phyloP scores from a whole-genome alignment of 1,140 invertebrate genomes.

The Dufourea novaeangliae region DNA sequence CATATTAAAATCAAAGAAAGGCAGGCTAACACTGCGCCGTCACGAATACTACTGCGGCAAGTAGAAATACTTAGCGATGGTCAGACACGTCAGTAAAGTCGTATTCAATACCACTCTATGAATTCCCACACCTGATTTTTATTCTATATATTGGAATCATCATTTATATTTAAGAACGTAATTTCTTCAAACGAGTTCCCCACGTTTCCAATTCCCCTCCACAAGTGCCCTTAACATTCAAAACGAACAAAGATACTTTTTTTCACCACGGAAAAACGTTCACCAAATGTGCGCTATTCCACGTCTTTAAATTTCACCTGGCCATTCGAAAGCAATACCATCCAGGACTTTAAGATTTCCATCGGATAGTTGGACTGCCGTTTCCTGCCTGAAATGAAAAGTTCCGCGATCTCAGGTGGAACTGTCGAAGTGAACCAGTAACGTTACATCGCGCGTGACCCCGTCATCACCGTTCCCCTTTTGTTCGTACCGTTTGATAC shows the following conservation, averaged over 20 bases:
- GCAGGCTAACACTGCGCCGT: no score
- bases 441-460: not conserved
- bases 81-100: no score
- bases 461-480: not conserved
- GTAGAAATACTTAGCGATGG: no score
- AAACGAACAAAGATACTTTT: not conserved
- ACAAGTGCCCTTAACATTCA: not conserved
- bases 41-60: no score
- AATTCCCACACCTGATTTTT: no score
- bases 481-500: not conserved
- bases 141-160: no score
- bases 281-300: not conserved
- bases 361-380: not conserved
- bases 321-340: conserved; percentile 10
- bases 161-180: no score
- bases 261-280: not conserved
- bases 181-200: no score
- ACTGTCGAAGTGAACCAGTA: not conserved
- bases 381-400: not conserved
- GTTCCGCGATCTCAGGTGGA: not conserved
- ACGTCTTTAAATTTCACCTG: not conserved
- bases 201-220: no score
- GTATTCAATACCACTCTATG: no score
- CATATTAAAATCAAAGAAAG: no score
- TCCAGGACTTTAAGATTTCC: not conserved